Base-by-base conservation (phyloP, 2,888 invertebrate genomes). In the Tryphoninae sp. region DNA sequence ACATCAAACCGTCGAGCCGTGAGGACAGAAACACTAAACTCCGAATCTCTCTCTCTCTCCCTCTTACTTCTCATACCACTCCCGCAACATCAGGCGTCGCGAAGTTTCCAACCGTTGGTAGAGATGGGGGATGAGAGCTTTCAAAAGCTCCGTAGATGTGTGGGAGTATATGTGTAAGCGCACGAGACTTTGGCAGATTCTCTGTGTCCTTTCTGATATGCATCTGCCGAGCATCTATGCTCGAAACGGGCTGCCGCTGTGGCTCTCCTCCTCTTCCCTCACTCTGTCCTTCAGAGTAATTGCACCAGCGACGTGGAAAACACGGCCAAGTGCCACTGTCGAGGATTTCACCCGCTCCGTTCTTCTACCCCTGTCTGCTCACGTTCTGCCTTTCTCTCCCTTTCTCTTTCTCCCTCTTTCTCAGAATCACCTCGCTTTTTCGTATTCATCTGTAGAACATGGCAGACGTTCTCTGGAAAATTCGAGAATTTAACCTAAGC, bases 51-150 rank as follows among this genome's bases (percentile, higher is more conserved):
- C 19, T 16, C 19, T 19, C 53, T 16, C n/a, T 16, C 16, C 16
- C 45, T 59, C 42, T 68, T 53, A 33, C 33, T 33, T 23, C 51
- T 55, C 33, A 23, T 40, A 19, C 59, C 53, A n/a, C 49, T 16
- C 80, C 86, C 87, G 87, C 88, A 88, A 88, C 89, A 88, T 87
- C 86, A 86, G 84, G 83, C 72, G 84, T 78, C 82, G 83, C 82
- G 80, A 88, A 87, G 84, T 87, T 87, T 86, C 82, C 85, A 69
- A 73, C 64, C 49, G 33, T 51, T 49, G 51, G 59, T 33, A 26
- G 22, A 40, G 62, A 72, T 23, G 69, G 9, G 83, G 80, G 82
- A 83, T 75, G 77, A 65, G 81, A 83, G 87, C 86, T 87, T 88
- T 86, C 49, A 68, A 78, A 68, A 55, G 73, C 64, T 67, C 42